phyloP scores from a whole-genome alignment of 2,797 vertebrate species.

The Etheostoma nigrum region DNA sequence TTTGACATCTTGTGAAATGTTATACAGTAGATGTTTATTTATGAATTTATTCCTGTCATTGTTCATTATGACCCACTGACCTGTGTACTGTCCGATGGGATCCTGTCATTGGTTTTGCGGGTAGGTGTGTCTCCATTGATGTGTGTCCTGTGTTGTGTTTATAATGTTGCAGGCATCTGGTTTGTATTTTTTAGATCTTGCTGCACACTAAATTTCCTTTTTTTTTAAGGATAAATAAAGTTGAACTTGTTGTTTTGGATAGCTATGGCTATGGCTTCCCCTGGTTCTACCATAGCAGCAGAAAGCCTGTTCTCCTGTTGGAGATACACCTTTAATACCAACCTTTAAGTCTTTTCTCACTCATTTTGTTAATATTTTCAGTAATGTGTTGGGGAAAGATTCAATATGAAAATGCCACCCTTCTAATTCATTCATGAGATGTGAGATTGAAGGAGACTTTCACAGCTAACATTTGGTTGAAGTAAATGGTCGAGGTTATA shows the following conservation, averaged over 20 bases:
- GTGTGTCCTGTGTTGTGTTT: too few relatives aligned
- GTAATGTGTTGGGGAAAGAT: not conserved
- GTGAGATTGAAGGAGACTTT: not conserved
- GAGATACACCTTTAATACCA: not conserved
- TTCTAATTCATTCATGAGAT: not conserved
- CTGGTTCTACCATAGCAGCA: not conserved
- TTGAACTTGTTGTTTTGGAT: not conserved
- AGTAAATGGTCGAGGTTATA: conserved; percentile 13
- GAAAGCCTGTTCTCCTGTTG: not conserved
- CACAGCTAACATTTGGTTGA: not conserved
- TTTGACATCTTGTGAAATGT: too few relatives aligned
- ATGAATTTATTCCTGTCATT: too few relatives aligned
- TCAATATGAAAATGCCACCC: not conserved
- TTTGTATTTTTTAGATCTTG: too few relatives aligned
- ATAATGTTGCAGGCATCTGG: too few relatives aligned
- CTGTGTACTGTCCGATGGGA: too few relatives aligned
- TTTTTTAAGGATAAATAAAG: too few relatives aligned
- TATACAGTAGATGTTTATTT: too few relatives aligned
- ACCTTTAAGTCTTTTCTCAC: not conserved
- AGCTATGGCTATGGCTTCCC: not conserved
- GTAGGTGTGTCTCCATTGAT: too few relatives aligned
- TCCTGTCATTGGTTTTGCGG: too few relatives aligned
- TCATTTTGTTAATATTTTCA: not conserved
- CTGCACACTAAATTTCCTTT: too few relatives aligned
- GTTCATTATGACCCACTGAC: too few relatives aligned